Evolutionary conservation across 2,888 invertebrate species (phyloP).

Genomic region (Limnephilus lunatus): DNA sequence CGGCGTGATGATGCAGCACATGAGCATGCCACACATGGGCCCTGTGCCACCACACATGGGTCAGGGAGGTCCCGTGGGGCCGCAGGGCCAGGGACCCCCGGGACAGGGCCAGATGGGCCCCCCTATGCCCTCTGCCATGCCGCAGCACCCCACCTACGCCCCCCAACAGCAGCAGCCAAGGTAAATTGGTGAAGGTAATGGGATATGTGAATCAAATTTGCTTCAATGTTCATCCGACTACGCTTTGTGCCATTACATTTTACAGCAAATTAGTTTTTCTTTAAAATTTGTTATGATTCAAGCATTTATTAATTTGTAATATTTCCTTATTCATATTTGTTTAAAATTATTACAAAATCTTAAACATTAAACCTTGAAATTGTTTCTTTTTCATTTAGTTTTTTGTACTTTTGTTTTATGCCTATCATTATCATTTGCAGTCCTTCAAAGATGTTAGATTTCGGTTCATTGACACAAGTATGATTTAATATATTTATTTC

Average conservation of each 20-base stretch:
- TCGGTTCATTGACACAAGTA: background rate
- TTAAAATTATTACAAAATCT: background rate
- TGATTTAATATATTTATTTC: background rate
- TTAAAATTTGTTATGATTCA: background rate
- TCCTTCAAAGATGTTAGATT: background rate
- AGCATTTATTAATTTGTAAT: background rate
- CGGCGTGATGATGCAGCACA: constrained; percentile 68
- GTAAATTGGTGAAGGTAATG: constrained; percentile 50
- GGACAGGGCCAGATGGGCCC: constrained; percentile 30
- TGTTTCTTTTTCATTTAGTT: background rate
- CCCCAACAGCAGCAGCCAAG: constrained; percentile 48
- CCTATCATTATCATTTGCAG: background rate
- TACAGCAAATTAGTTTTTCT: background rate
- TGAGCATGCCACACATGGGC: constrained; percentile 61
- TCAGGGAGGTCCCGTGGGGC: constrained; percentile 12
- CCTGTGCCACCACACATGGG: constrained; percentile 67
- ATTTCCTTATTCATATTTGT: background rate
- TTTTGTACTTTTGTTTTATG: background rate
- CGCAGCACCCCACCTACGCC: constrained; percentile 45
- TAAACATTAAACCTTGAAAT: background rate
- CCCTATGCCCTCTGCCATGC: constrained; percentile 20
- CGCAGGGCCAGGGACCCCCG: constrained; percentile 52
- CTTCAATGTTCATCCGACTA: background rate
- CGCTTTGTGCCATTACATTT: background rate
- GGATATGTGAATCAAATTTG: background rate